Evolutionary conservation across 2,797 vertebrate species (phyloP), one percentile per base, ranked within the genome.

Genomic region (Poecilia picta): DNA sequence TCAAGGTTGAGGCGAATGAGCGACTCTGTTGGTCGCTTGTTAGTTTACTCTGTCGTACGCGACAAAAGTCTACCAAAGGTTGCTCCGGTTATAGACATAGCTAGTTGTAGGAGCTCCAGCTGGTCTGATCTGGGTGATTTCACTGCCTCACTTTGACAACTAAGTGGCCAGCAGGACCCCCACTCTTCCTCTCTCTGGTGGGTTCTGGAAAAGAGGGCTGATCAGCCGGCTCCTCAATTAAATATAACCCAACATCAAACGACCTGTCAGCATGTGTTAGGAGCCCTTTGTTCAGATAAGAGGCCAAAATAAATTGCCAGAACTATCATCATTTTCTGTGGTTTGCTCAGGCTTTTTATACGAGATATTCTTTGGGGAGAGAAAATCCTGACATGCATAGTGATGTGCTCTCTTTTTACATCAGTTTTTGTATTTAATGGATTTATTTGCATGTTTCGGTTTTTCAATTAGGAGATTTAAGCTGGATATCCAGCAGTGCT

Each of bases 211-310:
- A 78, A 73, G 76, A 84, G 76, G 84, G 80, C 78, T 53, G 45
- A 79, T 81, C 45, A 92, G 89, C 88, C 91, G 92, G 89, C 89
- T 92, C 84, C 89, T 94, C 92, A 94, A 93, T 95, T 95, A 95
- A 95, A 94, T 90, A 93, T 93, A 93, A 93, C 90, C 92, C 92
- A 84, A 93, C 94, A 96, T 96, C 93, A 95, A 95, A 95, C 89
- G 10, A 86, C 79, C 89, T 93, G 94, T 94, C 94, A 93, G 88
- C 91, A 88, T 93, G 92, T 85, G 90, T 95, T 94, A 95, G 90
- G 84, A 83, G 81, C 66, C 89, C 90, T 93, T 95, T 94, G 93
- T 94, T 87, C 80, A 87, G 93, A 95, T 93, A 91, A 94, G 91
- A 93, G 92, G 89, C 88, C 81, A 88, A 89, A 89, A 90, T 91